Conservation (phyloP, 2,888 invertebrate genomes). For the Tiphia femorata region DNA sequence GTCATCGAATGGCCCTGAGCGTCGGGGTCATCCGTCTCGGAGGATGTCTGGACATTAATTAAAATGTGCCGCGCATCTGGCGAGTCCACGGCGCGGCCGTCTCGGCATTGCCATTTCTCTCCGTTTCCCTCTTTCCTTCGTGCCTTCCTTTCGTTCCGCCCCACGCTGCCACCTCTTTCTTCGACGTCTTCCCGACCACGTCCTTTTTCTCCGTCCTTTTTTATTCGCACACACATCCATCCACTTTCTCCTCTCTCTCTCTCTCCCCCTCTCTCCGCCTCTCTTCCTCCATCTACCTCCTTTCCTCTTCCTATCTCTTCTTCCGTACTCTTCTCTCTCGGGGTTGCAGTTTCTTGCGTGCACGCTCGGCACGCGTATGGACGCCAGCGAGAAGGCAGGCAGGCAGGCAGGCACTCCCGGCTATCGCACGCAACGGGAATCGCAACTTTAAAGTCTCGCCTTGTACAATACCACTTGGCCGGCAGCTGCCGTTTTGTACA, state of each 20-base stretch:
- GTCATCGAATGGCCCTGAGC: constrained; percentile 51
- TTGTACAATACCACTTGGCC: constrained; percentile 55
- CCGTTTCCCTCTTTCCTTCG: too few relatives aligned
- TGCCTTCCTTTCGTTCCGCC: too few relatives aligned
- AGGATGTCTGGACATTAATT: constrained; percentile 65
- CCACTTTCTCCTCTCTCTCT: constrained; percentile 2
- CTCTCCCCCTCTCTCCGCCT: not conserved
- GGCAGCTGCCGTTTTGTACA: constrained; percentile 53
- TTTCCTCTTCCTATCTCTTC: not conserved
- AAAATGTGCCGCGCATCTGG: constrained; percentile 67
- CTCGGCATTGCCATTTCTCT: not conserved
- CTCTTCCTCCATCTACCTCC: too few relatives aligned
- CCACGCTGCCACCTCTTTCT: too few relatives aligned
- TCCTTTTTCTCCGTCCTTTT: too few relatives aligned
- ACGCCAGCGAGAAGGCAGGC: too few relatives aligned
- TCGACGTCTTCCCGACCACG: too few relatives aligned
- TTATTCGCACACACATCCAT: too few relatives aligned
- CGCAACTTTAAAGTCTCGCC: constrained; percentile 38
- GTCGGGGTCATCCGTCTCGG: constrained; percentile 62
- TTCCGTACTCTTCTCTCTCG: not conserved
- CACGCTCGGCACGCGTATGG: constrained; percentile 1
- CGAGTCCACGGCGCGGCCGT: constrained; percentile 25
- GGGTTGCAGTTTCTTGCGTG: constrained; percentile 6
- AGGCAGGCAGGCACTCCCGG: constrained; percentile 28
- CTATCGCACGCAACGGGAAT: constrained; percentile 37